Evolutionary conservation across 2,888 invertebrate genomes (phyloP), one percentile per base, ranked within the genome.

Genomic region (Orchestes rusci): DNA sequence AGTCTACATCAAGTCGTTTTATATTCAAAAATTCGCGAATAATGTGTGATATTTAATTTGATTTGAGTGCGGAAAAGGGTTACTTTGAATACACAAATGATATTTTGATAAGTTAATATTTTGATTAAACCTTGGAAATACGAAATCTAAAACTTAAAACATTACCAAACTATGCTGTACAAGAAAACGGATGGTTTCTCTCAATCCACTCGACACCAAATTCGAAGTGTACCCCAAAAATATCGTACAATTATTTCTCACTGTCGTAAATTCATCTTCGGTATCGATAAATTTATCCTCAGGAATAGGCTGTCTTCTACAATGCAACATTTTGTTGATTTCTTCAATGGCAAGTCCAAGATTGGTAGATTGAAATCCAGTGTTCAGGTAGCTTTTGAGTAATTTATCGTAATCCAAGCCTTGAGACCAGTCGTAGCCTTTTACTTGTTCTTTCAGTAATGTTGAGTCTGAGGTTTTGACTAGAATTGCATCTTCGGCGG

Each of bases 201-300:
- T 73, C 46, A 97, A 71, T 2, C 99, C 99, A 40, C 90, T 88
- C 0, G 97, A 97, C 19, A 93, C 87, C 75, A 99, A 82, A 68
- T 99, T 99, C 0, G 97, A 97, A 1, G 99, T 99, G 64, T 85
- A 99, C 2, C 96, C 95, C 51, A 99, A 70, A 69, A 99, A 99
- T 62, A 99, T 88, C 2, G 97, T 96, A 62, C 97, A 97, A 58
- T 82, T 83, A 12, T 75, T 76, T 63, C 79, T 80, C 50, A 86
- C 75, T 58, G 73, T 79, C 29, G 88, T 87, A 65, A 86, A 88
- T 23, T 81, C 77, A 61, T 94, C 92, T 38, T 84, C 79, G 67
- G 86, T 85, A 53, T 82, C 77, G 0, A 70, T 66, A 57, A 83
- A 70, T 38, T 75, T 75, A 48, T 86, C 86, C 53, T 76, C 73